Base-by-base conservation (phyloP, 2,888 invertebrate genomes). In the Cheilosia grossa region DNA sequence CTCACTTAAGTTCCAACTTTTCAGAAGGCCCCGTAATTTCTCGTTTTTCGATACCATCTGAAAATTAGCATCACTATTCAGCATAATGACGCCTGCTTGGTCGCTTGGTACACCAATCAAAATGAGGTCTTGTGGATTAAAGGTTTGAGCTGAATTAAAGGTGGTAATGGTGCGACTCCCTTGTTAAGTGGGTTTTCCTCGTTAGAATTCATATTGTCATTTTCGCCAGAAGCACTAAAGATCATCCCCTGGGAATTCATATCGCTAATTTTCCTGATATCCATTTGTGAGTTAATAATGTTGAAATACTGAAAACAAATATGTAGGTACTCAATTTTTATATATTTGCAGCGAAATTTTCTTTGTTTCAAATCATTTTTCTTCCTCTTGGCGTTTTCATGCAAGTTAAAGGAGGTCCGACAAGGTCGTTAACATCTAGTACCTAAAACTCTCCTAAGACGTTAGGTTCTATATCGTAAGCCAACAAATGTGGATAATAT, bases 361-460 rank as follows among this genome's bases (percentile, higher is more conserved):
- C 40, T 6, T 40, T 40, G 40, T 13, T 40, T 40, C 40, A 13
- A 40, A 40, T 40, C 10, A 40, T 4, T 40, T 13, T 13, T 40
- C 40, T 40, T 40, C 40, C 40, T 40, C 40, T 40, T 40, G 40
- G 40, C 40, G 40, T 40, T 40, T 40, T 40, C 40, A 40, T 40
- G 40, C 40, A 27, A 27, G 27, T 27, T 27, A 27, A 27, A 27
- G 27, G 27, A 24, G 24, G 24, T 24, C 24, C 24, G 5, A 37
- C 37, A 37, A 37, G 37, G 37, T 37, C 37, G 37, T 37, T 40
- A 13, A 40, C 40, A 40, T 40, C 40, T 40, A 40, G 13, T 40
- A 40, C 40, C 40, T 13, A 40, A 4, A 40, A 40, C 40, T 40
- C 40, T 40, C 40, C 40, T 40, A 40, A 40, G 40, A 6, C 40